Percentiles rank a stretch among this genome's conserved stretches.
Conservation (phyloP, 1,140 invertebrate species). For the Daktulosphaira vitifoliae region DNA sequence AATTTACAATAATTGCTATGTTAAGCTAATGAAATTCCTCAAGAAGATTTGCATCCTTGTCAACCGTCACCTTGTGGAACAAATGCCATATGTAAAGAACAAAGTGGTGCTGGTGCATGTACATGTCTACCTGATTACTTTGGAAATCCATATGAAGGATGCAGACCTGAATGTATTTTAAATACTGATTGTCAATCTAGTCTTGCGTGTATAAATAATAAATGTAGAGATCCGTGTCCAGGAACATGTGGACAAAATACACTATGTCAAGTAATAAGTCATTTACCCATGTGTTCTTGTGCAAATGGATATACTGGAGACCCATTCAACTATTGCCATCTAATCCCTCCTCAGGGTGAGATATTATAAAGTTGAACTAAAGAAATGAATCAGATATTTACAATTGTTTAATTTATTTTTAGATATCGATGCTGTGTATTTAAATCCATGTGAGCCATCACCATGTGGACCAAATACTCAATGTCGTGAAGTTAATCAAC, state of each 20-base stretch:
- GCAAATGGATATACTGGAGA: constrained; percentile 45
- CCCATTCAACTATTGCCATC: constrained; percentile 48
- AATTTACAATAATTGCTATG: background rate
- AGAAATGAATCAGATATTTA: too few species aligned
- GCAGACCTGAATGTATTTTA: constrained; percentile 60
- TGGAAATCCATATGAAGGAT: constrained; percentile 55
- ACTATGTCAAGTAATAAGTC: constrained; percentile 51
- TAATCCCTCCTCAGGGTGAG: constrained; percentile 45
- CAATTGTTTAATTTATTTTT: constrained; percentile 23
- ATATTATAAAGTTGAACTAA: too few species aligned
- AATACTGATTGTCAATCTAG: constrained; percentile 59
- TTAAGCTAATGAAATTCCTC: constrained; percentile 41
- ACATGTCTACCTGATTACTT: constrained; percentile 54
- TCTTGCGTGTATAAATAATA: constrained; percentile 56
- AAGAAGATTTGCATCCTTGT: constrained; percentile 44
- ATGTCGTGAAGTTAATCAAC: constrained; percentile 50
- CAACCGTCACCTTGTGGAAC: constrained; percentile 53
- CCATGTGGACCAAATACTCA: constrained; percentile 63
- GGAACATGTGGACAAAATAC: constrained; percentile 49
- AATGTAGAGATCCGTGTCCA: constrained; percentile 58
- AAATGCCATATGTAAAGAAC: constrained; percentile 54
- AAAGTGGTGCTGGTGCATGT: constrained; percentile 50
- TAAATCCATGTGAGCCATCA: constrained; percentile 61
- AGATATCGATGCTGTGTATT: constrained; percentile 41
- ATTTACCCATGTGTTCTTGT: constrained; percentile 52